Evolutionary conservation across 2,797 vertebrate species (phyloP), one percentile per base, ranked within the genome.

Genomic region (Hipposideros larvatus): DNA sequence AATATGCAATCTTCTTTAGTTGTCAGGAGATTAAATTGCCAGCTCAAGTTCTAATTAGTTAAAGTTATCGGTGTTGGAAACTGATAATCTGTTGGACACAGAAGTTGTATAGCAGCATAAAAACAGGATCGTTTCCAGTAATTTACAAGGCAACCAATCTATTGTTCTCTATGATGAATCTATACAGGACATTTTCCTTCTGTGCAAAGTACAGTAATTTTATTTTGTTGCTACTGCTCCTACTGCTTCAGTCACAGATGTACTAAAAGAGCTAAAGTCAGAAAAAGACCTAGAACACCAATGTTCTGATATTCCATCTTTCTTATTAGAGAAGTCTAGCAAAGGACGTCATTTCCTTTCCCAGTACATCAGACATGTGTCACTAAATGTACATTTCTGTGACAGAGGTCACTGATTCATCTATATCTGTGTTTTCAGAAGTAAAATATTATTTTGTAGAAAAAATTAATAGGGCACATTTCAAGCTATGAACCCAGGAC

Each of bases 301-400:
- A 66, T 31, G 77, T 11, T 83, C 68, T 93, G 95, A 87, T 92
- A 55, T 84, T 96, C 82, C 91, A 91, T 95, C 96, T 87, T 97
- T 96, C 66, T 95, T 82, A 68, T 70, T 87, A 71, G 91, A 97
- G 95, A 90, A 98, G 86, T 59, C 90, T 96, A 98, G 93, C 93
- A 95, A 98, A 97, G 70, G 73, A 91, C 98, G 61, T 53, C 89
- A 94, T 90, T 94, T 97, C 97, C 93, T 98, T 98, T 97, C 94
- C 84, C 94, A 84, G 77, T 82, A 91, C 55, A 87, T 97, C 78
- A 98, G 93, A 98, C 43, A 74, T 97, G 96, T 97, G 96, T 96
- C 97, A 91, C 89, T 97, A 96, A 95, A 96, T 97, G 96, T 97
- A 83, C 86, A 95, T 94, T 57, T 89, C 73, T 70, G 26, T 46